Conservation (phyloP, 1,140 invertebrate species). For the Sarcophaga peregrina region DNA sequence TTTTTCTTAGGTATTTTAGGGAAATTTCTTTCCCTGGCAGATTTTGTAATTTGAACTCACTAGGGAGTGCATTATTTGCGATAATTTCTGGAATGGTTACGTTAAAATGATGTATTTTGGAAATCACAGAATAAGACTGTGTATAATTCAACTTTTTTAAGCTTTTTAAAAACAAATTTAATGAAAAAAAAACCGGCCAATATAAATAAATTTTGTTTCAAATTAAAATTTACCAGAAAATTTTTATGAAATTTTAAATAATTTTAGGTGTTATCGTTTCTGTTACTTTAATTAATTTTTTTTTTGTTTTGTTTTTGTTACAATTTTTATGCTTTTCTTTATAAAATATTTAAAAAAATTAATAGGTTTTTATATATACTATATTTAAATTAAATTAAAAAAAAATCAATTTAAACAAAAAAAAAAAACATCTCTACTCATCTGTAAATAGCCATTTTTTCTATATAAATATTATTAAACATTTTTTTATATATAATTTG, state of each 20-base stretch:
- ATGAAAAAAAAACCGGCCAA: not conserved
- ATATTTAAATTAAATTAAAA: too few species aligned
- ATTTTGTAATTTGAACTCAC: too few species aligned
- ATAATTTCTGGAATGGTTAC: too few species aligned
- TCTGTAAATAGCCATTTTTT: conserved; percentile 20
- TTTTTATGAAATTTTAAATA: not conserved
- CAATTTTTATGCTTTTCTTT: conserved; percentile 2
- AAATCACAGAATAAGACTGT: too few species aligned
- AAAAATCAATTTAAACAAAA: not conserved
- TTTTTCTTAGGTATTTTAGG: too few species aligned
- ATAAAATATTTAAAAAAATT: conserved; percentile 3
- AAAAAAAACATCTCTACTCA: conserved; percentile 18
- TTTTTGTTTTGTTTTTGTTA: not conserved
- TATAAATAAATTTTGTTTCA: not conserved
- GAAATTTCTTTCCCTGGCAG: too few species aligned
- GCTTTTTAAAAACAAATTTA: not conserved
- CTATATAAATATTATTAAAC: not conserved
- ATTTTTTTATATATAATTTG: not conserved
- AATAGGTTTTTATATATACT: not conserved
- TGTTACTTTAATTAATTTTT: conserved; percentile 6
- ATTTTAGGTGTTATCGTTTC: too few species aligned
- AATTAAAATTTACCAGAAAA: not conserved
- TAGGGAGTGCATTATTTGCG: too few species aligned
- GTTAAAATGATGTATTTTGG: too few species aligned
- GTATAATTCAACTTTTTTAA: not conserved